Evolutionary conservation across 2,888 invertebrate species (phyloP).

Genomic region (Lycaena phlaeas): DNA sequence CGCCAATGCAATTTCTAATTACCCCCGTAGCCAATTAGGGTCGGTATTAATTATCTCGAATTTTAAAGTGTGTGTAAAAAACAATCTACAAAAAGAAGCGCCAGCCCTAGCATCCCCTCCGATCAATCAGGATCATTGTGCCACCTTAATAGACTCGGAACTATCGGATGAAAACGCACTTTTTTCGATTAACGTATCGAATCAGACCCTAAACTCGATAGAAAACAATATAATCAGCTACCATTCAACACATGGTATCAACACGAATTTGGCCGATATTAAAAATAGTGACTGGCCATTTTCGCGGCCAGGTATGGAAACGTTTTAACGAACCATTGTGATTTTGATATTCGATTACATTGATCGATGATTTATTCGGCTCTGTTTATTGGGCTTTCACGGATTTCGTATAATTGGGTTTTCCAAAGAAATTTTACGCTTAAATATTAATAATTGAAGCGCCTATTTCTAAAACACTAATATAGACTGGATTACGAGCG

Average conservation of each 20-base stretch:
- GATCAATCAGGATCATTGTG: conserved; percentile 49
- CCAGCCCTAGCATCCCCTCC: conserved; percentile 25
- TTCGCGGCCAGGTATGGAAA: conserved; percentile 40
- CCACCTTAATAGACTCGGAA: conserved; percentile 44
- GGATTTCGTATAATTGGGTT: conserved; percentile 21
- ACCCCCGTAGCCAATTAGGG: neutral
- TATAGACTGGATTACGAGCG: too few relatives aligned
- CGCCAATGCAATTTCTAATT: too few relatives aligned
- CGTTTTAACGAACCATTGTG: conserved; percentile 68
- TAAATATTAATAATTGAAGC: neutral
- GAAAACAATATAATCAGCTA: conserved; percentile 71
- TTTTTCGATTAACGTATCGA: conserved; percentile 66
- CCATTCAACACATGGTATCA: conserved; percentile 38
- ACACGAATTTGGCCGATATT: conserved; percentile 39
- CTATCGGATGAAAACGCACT: conserved; percentile 59
- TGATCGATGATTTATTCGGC: conserved; percentile 49
- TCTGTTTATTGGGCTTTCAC: conserved; percentile 29
- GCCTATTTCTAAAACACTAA: neutral
- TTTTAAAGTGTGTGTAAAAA: neutral
- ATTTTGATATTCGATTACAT: conserved; percentile 61
- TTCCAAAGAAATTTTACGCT: conserved; percentile 8
- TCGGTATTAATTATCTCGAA: neutral
- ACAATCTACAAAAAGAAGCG: conserved; percentile 16
- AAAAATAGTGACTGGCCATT: conserved; percentile 64
- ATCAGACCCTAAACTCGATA: conserved; percentile 50